Evolutionary conservation across 2,888 invertebrate species (phyloP), one percentile per base, ranked within the genome.

Genomic region (Pachycephus smyrnensis): DNA sequence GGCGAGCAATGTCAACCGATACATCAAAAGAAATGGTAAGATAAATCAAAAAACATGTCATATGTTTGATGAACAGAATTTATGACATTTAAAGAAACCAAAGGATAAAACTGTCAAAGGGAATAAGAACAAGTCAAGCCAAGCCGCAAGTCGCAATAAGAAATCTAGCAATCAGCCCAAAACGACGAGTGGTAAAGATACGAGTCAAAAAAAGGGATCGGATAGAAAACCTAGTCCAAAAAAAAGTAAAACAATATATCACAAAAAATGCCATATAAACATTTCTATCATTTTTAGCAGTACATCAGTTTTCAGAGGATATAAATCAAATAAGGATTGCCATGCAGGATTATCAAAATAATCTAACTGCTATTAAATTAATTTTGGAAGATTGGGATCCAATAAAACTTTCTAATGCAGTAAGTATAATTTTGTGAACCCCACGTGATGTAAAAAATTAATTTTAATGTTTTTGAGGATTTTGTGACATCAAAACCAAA

Each of bases 371-470:
- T 0, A 82, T 89, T 15, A 77, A 85, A 31, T 77, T 82, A 9
- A 69, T 86, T 3, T 79, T 88, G 30, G 75, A 71, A 1, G 80
- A 81, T 74, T 86, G 86, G 87, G 81, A 88, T 81, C 80, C 82
- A 0, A 36, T 75, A 11, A 79, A 37, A 31, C 9, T 23, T 55
- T 55, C 55, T 23, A 55, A 6, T 1, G 23, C 23, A 23, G 55
- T 55, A 9, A 55, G 55, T 23, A 55, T 2, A 23, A 55, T 23
- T 55, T 55, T 55, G 23, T 23, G 23, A 55, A 55, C 23, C 15
- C 9, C 9, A 55, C 55, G 9, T 55, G 9, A 23, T 23, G 9
- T 55, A 9, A 55, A 55, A 55, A 23, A 55, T 23, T 23, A 55
- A 55, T 55, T 9, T 55, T 55, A 9, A 55, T 23, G 15, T 9